Evolutionary conservation across 2,113 vertebrate species (phyloP), one percentile per base, ranked within the genome.

Genomic region (Phocoena sinus): DNA sequence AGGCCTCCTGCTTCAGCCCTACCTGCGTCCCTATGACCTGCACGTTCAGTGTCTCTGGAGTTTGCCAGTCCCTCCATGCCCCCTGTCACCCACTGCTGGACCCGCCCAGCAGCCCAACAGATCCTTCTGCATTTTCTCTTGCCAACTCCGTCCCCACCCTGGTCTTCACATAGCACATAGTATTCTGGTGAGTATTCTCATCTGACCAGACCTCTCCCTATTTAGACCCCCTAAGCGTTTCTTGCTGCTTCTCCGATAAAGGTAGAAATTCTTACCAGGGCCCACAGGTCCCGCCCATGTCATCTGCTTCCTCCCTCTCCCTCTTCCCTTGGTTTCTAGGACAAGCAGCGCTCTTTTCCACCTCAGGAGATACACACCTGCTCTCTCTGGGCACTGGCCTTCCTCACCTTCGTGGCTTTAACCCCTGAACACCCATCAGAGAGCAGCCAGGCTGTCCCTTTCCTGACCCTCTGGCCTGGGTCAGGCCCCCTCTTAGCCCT

Each of bases 211-310:
- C 9, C 0, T 0, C 11, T 33, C 3, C 20, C 50, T 67, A 11
- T 44, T 56, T 23, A 62, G 33, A 31, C 1, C 33, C 23, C 33
- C 77, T 6, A 17, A 14, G 44, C 41, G 65, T 36, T 38, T 81
- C 74, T 70, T 9, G 14, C 56, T 68, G 80, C 96, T 92, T 95
- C 62, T 73, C 28, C 63, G 44, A 41, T 18, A 76, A 13, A 95
- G 56, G 56, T 38, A 60, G 50, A 58, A 10, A 56, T 41, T 71
- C 50, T 26, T 33, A 8, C n/a, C 63, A n/a, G 58, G 38, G 20
- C 56, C 20, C 50, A 26, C 9, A 33, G 36, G 38, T 12, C 76
- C 67, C 62, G 21, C 21, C 44, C 3, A n/a, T 31, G 62, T 26
- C 23, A 0, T 9, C 47, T 53, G 33, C 73, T 20, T 60, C 21